phyloP scores from a whole-genome alignment of 2,113 vertebrate genomes.

The Pelvicachromis taeniatus region DNA sequence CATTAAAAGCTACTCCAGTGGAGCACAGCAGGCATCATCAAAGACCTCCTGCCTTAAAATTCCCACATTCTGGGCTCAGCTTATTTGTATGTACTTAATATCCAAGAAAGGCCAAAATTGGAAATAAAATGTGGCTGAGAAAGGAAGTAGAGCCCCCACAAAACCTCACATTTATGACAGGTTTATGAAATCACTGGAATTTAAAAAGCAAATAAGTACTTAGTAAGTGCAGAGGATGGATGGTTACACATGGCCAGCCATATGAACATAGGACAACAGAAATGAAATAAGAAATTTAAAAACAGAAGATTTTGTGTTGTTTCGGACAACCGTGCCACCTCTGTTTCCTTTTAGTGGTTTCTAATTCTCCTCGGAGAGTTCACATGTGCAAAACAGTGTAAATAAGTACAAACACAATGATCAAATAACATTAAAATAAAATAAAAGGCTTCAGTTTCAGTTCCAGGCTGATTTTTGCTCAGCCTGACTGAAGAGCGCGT shows the following conservation, averaged over 20 bases:
- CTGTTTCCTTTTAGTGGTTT: constrained; percentile 15
- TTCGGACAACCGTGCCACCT: not conserved
- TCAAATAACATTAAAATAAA: not conserved
- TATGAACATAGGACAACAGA: not conserved
- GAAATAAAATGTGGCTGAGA: not conserved
- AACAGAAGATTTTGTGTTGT: not conserved
- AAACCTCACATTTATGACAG: not conserved
- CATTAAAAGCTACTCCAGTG: not conserved
- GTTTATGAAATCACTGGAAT: not conserved
- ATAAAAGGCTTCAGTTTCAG: not conserved
- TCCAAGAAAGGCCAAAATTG: not conserved
- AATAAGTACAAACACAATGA: not conserved
- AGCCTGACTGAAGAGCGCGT: not conserved
- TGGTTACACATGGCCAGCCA: not conserved
- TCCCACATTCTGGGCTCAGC: not conserved
- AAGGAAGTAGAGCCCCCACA: not conserved
- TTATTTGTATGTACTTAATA: not conserved
- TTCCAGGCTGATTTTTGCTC: not conserved
- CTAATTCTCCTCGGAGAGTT: not conserved
- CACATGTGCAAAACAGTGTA: constrained; percentile 31
- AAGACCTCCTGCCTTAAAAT: not conserved
- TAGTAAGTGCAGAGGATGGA: not conserved
- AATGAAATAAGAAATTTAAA: not conserved
- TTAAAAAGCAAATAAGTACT: not conserved
- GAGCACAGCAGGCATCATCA: not conserved